Conservation (phyloP, 2,888 invertebrate genomes). For the Gymnoscelis rufifasciata region DNA sequence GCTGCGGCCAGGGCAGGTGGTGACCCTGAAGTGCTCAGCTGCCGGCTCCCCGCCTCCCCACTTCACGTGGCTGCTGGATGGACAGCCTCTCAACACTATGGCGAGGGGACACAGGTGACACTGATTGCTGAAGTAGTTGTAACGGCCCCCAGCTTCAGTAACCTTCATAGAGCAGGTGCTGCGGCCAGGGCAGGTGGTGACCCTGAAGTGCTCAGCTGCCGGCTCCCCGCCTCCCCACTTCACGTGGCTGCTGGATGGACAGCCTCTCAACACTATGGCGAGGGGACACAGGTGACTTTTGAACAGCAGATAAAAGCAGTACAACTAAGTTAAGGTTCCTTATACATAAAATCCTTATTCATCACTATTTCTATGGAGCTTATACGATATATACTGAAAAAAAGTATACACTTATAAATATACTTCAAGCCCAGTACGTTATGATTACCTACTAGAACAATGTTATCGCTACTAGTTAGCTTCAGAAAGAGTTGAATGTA, state of each 20-base stretch:
- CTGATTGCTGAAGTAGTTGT: too few relatives aligned
- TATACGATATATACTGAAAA: too few relatives aligned
- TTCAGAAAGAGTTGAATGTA: too few relatives aligned
- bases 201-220: slow-evolving; percentile 91
- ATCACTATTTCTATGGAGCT: too few relatives aligned
- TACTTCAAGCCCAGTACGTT: too few relatives aligned
- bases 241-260: slow-evolving; percentile 89
- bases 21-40: slow-evolving; percentile 91
- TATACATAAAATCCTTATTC: too few relatives aligned
- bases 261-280: slow-evolving; percentile 82
- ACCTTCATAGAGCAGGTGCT: slow-evolving; percentile 90
- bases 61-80: slow-evolving; percentile 90
- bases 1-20: slow-evolving; percentile 82
- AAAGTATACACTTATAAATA: too few relatives aligned
- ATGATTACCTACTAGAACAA: too few relatives aligned
- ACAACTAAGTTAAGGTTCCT: too few relatives aligned
- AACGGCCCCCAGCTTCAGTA: slow-evolving; percentile 90
- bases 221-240: slow-evolving; percentile 91
- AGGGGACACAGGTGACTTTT: slow-evolving; percentile 72
- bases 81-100: slow-evolving; percentile 83
- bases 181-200: slow-evolving; percentile 84
- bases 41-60: slow-evolving; percentile 91
- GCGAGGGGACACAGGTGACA: slow-evolving; percentile 67
- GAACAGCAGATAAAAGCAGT: too few relatives aligned
- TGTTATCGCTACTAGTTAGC: too few relatives aligned